Evolutionary conservation across 2,888 invertebrate genomes (phyloP).

Genomic region (Rhingia rostrata): DNA sequence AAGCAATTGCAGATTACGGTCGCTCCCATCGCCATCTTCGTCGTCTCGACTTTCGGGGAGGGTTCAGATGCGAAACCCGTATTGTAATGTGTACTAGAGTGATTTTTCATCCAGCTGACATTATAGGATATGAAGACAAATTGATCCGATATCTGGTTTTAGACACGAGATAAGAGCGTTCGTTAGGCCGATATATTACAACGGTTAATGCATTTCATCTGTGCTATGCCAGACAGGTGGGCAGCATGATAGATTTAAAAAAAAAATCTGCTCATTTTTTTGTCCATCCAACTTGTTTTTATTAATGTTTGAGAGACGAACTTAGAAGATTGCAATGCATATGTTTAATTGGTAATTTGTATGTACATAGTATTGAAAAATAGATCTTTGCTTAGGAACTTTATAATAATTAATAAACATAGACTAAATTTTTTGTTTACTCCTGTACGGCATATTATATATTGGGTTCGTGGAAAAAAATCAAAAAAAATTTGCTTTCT

Average conservation of each 20-base stretch:
- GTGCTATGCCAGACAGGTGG: constrained; percentile 26
- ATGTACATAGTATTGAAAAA: too few relatives aligned
- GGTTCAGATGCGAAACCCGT: constrained; percentile 39
- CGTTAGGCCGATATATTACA: constrained; percentile 8
- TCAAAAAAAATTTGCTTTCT: too few relatives aligned
- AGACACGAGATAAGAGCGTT: constrained; percentile 36
- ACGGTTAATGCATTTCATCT: constrained; percentile 26
- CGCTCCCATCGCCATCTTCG: too few relatives aligned
- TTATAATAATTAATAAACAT: too few relatives aligned
- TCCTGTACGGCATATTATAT: too few relatives aligned
- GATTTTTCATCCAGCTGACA: constrained; percentile 40
- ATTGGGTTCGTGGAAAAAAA: too few relatives aligned
- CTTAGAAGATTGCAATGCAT: too few relatives aligned
- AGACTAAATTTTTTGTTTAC: too few relatives aligned
- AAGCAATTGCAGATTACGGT: constrained; percentile 48
- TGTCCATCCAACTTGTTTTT: not conserved
- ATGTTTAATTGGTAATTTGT: too few relatives aligned
- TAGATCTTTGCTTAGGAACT: too few relatives aligned
- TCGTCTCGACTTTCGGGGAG: constrained; percentile 28
- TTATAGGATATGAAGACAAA: constrained; percentile 62
- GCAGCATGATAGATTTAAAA: not conserved
- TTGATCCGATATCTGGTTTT: constrained; percentile 57
- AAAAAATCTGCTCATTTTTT: not conserved
- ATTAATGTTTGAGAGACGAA: not conserved
- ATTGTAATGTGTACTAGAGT: constrained; percentile 26